phyloP scores from a whole-genome alignment of 2,797 vertebrate genomes.

The Podargus strigoides region DNA sequence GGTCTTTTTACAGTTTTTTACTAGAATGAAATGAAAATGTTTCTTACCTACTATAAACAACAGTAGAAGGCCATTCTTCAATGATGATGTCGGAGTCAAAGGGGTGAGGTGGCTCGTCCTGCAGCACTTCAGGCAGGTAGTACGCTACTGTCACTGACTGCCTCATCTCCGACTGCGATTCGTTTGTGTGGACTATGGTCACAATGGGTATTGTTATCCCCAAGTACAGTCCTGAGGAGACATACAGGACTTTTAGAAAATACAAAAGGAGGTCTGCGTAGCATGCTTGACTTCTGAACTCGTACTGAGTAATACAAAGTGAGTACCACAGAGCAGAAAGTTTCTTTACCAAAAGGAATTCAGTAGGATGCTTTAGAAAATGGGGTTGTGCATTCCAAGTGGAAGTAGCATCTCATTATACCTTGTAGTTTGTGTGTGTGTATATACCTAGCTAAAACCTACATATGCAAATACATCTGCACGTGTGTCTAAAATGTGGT shows the following conservation, averaged over 20 bases:
- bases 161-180: slow-evolving; percentile 66
- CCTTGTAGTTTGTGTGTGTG: not conserved
- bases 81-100: slow-evolving; percentile 78
- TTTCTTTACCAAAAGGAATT: accelerated
- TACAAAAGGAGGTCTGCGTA: accelerated
- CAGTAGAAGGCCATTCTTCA: slow-evolving; percentile 83
- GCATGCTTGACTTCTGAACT: not conserved
- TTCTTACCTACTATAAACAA: slow-evolving; percentile 81
- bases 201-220: slow-evolving; percentile 88
- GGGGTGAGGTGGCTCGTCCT: slow-evolving; percentile 81
- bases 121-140: slow-evolving; percentile 80
- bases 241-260: not conserved
- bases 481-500: accelerated
- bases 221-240: slow-evolving; percentile 78
- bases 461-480: not conserved
- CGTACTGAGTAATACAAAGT: accelerated
- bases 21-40: not conserved
- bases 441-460: too few species aligned
- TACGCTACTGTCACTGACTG: slow-evolving; percentile 82
- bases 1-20: accelerated
- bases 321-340: not conserved
- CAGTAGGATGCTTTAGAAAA: accelerated
- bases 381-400: not conserved
- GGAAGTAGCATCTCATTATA: not conserved
- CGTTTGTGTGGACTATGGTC: slow-evolving; percentile 81